Conservation (phyloP, 2,888 invertebrate species). For the Acleris emargana region DNA sequence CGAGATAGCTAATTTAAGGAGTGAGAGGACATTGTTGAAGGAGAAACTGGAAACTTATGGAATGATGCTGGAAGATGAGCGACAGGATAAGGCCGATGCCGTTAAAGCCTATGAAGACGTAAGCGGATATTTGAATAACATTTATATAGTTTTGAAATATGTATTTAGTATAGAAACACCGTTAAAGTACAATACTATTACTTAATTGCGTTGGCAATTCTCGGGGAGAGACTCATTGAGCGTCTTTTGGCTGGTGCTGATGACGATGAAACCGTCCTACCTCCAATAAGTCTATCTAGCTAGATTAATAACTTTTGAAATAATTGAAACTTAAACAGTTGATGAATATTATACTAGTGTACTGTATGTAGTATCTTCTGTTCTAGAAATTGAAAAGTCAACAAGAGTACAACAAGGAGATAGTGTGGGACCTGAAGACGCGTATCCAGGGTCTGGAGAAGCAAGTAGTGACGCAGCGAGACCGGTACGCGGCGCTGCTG, state of each 20-base stretch:
- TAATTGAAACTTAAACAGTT: too few relatives aligned
- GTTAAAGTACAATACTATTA: too few relatives aligned
- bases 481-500: conserved; percentile 89
- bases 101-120: conserved; percentile 84
- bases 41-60: conserved; percentile 86
- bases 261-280: too few relatives aligned
- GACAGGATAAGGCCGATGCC: conserved; percentile 84
- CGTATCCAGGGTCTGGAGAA: conserved; percentile 84
- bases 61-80: conserved; percentile 85
- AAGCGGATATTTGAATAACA: conserved; percentile 12
- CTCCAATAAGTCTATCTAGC: too few relatives aligned
- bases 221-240: too few relatives aligned
- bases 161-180: too few relatives aligned
- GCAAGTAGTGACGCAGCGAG: conserved; percentile 90
- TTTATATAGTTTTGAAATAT: too few relatives aligned
- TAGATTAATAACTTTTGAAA: too few relatives aligned
- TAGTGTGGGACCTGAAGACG: conserved; percentile 62
- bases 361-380: conserved; percentile 7
- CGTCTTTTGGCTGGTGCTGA: too few relatives aligned
- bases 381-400: conserved; percentile 69
- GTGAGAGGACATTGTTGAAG: conserved; percentile 86
- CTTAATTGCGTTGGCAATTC: too few relatives aligned
- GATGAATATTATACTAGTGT: not conserved
- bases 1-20: conserved; percentile 77
- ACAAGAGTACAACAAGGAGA: conserved; percentile 69